Base-by-base conservation (phyloP, 2,888 invertebrate genomes). In the Chironomus riparius region DNA sequence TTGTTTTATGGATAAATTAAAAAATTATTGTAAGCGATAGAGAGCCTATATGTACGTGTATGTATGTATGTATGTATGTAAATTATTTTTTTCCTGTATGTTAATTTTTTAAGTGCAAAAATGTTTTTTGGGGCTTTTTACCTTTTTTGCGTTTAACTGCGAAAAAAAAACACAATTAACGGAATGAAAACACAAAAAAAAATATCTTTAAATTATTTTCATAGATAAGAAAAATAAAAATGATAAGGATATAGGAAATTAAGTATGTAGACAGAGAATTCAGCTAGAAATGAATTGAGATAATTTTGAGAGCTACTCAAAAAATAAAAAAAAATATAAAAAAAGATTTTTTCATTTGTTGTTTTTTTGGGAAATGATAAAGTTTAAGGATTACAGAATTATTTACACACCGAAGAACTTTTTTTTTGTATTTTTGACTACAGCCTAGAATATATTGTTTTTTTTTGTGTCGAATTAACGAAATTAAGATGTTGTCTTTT, bases 141-240 rank as follows among this genome's bases (percentile, higher is more conserved):
- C 76, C 76, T 76, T 76, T 76, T 68, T 76, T 76, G 62, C 76
- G 76, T 76, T 76, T 76, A 69, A 76, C 76, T 76, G 76, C 76
- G 69, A 76, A 76, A 74, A 76, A 28, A 76, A 75, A 38, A 38
- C 38, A 38, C 68, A 68, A 68, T 69, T 69, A 76, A 56, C 69
- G 69, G 38, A 65, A 24, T 21, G 65, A 65, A 65, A 65, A 65
- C 24, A 24, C 13, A 65, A 24, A 21, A 21, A 65, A 21, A 24
- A 24, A 12, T 3, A 13, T 22, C 65, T 24, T 65, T 65, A 24
- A 65, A 65, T 21, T 65, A 38, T 38, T 38, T 38, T 38, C 38
- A 38, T 38, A 38, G 38, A 38, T 22, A 24, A 65, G 24, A 65
- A 65, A 24, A 22, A 10, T 56, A 56, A 75, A 74, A 74, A 74